Conservation (phyloP, 23 tunicate species). For the Clavelina lepadiformis region DNA sequence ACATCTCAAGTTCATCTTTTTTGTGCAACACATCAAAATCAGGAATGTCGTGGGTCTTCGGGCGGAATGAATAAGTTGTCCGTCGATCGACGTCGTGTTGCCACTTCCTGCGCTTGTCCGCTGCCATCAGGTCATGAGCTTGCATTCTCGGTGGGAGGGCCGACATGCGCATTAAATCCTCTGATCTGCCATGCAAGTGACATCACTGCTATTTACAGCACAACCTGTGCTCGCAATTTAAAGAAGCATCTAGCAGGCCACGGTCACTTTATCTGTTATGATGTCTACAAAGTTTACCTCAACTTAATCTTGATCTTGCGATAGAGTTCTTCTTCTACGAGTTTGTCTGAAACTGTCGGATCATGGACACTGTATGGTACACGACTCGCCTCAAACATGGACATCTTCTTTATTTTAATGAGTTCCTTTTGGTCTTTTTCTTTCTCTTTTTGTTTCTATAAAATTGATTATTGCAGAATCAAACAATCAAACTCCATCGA, state of each 20-base stretch:
- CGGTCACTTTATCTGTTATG: neutral
- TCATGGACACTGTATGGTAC: constrained; percentile 46
- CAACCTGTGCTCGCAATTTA: too few species aligned
- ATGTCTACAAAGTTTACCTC: constrained; percentile 17
- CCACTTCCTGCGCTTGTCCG: constrained; percentile 13
- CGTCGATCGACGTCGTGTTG: constrained; percentile 20
- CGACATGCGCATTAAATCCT: constrained; percentile 45
- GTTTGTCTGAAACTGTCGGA: constrained; percentile 29
- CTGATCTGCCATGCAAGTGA: constrained; percentile 32
- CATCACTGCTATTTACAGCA: too few species aligned
- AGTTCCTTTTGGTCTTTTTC: constrained; percentile 25
- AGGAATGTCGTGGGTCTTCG: constrained; percentile 50
- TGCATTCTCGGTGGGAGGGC: constrained; percentile 81
- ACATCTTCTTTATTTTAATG: constrained; percentile 18
- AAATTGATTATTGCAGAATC: too few species aligned
- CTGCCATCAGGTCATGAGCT: constrained; percentile 36
- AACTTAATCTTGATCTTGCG: constrained; percentile 57
- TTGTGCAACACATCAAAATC: constrained; percentile 62
- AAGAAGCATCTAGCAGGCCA: too few species aligned
- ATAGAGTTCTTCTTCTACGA: constrained; percentile 61
- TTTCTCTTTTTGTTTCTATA: constrained; percentile 22
- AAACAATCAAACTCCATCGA: too few species aligned
- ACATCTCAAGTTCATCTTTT: constrained; percentile 28
- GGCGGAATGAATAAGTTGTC: constrained; percentile 41
- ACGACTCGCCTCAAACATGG: constrained; percentile 48